These are phyloP conservation scores for Drosophila triauraria DNA, from an alignment of 1,140 invertebrate genomes.

Conservation along the genomic window DNA sequence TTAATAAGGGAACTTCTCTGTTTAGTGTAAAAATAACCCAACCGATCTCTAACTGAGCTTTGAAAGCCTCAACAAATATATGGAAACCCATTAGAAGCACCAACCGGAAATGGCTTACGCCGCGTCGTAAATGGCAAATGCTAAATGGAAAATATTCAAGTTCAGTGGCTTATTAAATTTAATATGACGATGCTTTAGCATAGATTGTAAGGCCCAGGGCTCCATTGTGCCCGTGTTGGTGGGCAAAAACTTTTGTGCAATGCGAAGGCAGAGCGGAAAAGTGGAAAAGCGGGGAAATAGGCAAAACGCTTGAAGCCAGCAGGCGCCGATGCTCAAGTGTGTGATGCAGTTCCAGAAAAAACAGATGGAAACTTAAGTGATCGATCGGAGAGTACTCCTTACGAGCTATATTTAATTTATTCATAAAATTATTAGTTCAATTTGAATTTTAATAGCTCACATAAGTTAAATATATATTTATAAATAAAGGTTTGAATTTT, in stretches of 20 bases:
- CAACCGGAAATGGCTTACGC: constrained; percentile 28
- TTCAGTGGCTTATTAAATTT: constrained; percentile 68
- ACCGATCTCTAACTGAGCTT: neutral
- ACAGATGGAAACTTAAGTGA: neutral
- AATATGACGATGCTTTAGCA: constrained; percentile 43
- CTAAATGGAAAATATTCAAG: constrained; percentile 55
- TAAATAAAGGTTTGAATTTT: too few relatives aligned
- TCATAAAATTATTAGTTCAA: neutral
- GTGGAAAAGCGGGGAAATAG: constrained; percentile 13
- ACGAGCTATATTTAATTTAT: neutral
- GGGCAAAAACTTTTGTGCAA: constrained; percentile 42
- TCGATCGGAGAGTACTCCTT: neutral
- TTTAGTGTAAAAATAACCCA: too few relatives aligned
- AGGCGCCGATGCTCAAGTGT: constrained; percentile 40
- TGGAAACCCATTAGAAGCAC: neutral
- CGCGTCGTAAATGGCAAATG: constrained; percentile 26
- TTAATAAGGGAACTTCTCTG: too few relatives aligned
- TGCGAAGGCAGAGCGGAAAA: neutral
- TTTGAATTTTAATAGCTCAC: neutral
- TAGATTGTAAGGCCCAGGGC: neutral
- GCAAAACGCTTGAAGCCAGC: constrained; percentile 49
- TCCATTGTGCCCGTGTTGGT: constrained; percentile 31
- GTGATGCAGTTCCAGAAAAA: constrained; percentile 25
- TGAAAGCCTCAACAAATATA: neutral
- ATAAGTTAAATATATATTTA: neutral